These are phyloP conservation scores for Ancistrus triradiatus DNA, from an alignment of 2,113 vertebrate species.

Conservation along the genomic window DNA sequence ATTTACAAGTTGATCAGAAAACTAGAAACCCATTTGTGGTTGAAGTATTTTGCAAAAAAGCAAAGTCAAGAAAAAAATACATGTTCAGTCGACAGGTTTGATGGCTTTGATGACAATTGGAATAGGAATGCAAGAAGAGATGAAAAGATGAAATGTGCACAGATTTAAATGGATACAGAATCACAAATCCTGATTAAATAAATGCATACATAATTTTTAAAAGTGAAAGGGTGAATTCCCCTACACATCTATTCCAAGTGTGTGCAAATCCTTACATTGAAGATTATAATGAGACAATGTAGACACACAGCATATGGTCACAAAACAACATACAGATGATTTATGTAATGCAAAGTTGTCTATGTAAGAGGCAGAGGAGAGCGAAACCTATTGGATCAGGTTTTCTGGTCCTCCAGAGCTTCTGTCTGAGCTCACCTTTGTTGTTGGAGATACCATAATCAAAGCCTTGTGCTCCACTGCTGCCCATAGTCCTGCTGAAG, in stretches of 20 bases:
- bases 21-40: not conserved
- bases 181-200: too few species aligned
- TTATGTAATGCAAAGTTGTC: not conserved
- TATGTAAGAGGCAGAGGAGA: not conserved
- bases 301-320: not conserved
- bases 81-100: too few species aligned
- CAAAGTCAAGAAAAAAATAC: not conserved
- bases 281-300: not conserved
- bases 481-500: constrained; percentile 81
- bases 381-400: too few species aligned
- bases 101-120: too few species aligned
- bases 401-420: too few species aligned
- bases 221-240: not conserved
- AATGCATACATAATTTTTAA: not conserved
- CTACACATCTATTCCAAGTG: not conserved
- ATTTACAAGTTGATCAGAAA: not conserved
- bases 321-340: not conserved
- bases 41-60: not conserved
- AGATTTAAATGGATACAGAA: not conserved
- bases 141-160: constrained; percentile 6
- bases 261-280: not conserved
- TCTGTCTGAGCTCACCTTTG: constrained; percentile 79
- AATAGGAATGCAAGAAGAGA: constrained; percentile 12
- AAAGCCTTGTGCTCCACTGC: constrained; percentile 88
- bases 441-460: constrained; percentile 95